Percentiles rank a stretch among this genome's conserved stretches.
Evolutionary conservation across 2,888 invertebrate species (phyloP).

Genomic region (Schizaphis graminum): DNA sequence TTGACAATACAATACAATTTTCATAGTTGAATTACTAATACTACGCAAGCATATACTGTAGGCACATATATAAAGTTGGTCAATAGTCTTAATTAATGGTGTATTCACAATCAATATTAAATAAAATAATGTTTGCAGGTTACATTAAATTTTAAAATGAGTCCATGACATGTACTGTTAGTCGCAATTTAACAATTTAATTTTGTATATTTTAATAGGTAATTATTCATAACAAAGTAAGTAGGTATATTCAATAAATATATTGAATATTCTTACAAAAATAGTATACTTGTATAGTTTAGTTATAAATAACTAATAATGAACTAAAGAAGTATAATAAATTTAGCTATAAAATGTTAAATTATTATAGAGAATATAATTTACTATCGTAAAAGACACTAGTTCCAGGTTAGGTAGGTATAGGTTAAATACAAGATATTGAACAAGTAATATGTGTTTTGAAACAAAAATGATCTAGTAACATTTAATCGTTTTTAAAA

Average conservation of each 20-base stretch:
- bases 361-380: background rate
- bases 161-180: background rate
- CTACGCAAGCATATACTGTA: background rate
- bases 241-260: background rate
- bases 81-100: background rate
- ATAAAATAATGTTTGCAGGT: background rate
- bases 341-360: background rate
- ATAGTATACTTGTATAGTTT: background rate
- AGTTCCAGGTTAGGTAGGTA: too few species aligned
- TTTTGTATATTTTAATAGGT: background rate
- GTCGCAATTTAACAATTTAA: background rate
- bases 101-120: background rate
- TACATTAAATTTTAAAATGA: background rate
- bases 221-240: background rate
- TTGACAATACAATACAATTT: background rate
- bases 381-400: background rate
- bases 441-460: background rate
- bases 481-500: background rate
- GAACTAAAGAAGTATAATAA: background rate
- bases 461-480: background rate
- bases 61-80: background rate
- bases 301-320: background rate
- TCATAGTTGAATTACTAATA: background rate
- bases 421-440: background rate
- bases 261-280: background rate